Percentiles rank a stretch among this genome's conserved stretches.
Evolutionary conservation across 2,113 vertebrate genomes (phyloP).

Genomic region (Dromaius novaehollandiae): DNA sequence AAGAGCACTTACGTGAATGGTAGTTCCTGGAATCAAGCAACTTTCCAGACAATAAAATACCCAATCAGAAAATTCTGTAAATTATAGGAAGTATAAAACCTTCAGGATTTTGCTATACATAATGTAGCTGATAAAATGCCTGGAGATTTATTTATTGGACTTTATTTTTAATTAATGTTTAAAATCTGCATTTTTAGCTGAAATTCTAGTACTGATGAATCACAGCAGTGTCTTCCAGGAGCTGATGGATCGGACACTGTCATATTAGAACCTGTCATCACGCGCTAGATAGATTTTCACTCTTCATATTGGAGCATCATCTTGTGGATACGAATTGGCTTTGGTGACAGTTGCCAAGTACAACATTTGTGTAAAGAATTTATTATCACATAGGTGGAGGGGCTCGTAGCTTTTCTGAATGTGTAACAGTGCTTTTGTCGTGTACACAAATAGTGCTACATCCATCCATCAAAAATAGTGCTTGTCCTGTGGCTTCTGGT

Average conservation of each 20-base stretch:
- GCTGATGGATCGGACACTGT: background rate
- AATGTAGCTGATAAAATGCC: background rate
- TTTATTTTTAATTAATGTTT: background rate
- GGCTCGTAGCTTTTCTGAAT: background rate
- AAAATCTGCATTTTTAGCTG: background rate
- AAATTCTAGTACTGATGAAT: background rate
- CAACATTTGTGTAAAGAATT: background rate
- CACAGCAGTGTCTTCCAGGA: background rate
- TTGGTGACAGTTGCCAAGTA: background rate
- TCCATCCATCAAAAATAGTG: background rate
- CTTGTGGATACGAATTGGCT: background rate
- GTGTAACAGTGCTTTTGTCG: background rate
- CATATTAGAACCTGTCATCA: background rate
- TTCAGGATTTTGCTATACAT: background rate
- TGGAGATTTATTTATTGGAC: background rate
- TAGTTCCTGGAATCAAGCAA: background rate
- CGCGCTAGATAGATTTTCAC: background rate
- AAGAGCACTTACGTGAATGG: background rate
- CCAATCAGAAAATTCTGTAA: background rate
- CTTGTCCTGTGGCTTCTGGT: background rate
- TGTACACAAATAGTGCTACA: background rate
- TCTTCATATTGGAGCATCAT: background rate
- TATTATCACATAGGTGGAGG: fast-evolving
- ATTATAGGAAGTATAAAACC: background rate
- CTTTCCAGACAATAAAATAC: background rate